Evolutionary conservation across 1,140 invertebrate species (phyloP).

Genomic region (Aphelinus certus): DNA sequence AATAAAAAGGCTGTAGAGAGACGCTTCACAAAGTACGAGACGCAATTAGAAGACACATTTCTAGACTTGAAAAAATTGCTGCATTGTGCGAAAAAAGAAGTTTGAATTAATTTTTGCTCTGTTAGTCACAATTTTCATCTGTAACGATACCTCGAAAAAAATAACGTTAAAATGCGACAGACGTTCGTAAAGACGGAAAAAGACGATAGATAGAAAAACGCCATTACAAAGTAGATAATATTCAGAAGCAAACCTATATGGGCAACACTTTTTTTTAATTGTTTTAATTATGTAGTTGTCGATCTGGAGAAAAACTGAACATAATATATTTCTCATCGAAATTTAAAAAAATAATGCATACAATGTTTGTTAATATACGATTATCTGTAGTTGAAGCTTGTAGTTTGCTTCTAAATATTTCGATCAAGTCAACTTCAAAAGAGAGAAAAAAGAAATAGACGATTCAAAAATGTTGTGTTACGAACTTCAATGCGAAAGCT

Average conservation of each 20-base stretch:
- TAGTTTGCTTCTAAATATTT: constrained; percentile 20
- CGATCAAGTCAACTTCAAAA: constrained; percentile 20
- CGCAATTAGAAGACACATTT: constrained; percentile 14
- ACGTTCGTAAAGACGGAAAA: constrained; percentile 33
- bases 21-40: constrained; percentile 10
- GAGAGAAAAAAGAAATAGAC: constrained; percentile 16
- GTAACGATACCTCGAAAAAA: constrained; percentile 12
- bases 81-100: neutral
- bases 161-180: constrained; percentile 34
- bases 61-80: constrained; percentile 20
- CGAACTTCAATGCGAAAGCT: constrained; percentile 38
- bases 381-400: too few species aligned
- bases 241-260: constrained; percentile 21
- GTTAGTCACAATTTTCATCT: constrained; percentile 19
- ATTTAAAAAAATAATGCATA: too few species aligned
- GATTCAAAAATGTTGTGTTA: constrained; percentile 42
- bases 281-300: neutral
- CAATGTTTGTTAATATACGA: too few species aligned
- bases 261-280: neutral
- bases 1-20: neutral
- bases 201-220: constrained; percentile 39
- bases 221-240: constrained; percentile 8
- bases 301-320: neutral
- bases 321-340: neutral
- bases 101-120: neutral